Evolutionary conservation across 2,113 vertebrate species (phyloP), one percentile per base, ranked within the genome.

Genomic region (Melanotaenia duboulayi): DNA sequence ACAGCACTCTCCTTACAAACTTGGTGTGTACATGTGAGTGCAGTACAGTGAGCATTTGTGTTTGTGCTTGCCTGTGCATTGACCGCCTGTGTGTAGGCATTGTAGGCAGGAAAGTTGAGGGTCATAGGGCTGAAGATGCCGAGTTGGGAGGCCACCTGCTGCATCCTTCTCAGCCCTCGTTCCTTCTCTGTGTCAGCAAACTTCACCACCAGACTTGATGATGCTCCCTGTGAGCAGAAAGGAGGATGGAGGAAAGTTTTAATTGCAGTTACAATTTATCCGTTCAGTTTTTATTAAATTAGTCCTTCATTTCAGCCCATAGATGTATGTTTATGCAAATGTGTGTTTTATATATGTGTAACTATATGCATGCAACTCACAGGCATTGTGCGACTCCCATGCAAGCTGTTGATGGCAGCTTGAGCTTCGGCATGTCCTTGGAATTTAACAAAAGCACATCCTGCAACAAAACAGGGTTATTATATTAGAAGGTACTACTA

Each of bases 111-210:
- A 1, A 97, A 96, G 90, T 96, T 96, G 60, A 97, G 93, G 44
- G 96, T 96, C 51, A 97, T 96, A 78, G 96, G 95, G 87, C 95
- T 96, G 93, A 97, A 96, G 94, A 96, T 96, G 85, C 96, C 96
- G 71, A 96, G 90, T 90, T 97, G 96, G 66, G 93, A 95, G 78
- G 96, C 96, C 87, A 96, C 95, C 91, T 96, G 96, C 93, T 97
- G 96, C 96, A 97, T 96, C 49, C 96, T 92, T 75, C 96, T 91
- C 78, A 96, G 92, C 1, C 95, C 95, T 7, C 96, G 93, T 90
- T 97, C 96, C 89, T 96, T 97, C 92, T 97, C 96, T 0, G 96
- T 97, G 94, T 97, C 96, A 0, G 96, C 96, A 9, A 97, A 97
- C 90, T 97, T 97, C 76, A 97, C 96, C 93, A 97, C 96, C 84